Evolutionary conservation across 2,888 invertebrate genomes (phyloP).

Genomic region (Agrochola lota): DNA sequence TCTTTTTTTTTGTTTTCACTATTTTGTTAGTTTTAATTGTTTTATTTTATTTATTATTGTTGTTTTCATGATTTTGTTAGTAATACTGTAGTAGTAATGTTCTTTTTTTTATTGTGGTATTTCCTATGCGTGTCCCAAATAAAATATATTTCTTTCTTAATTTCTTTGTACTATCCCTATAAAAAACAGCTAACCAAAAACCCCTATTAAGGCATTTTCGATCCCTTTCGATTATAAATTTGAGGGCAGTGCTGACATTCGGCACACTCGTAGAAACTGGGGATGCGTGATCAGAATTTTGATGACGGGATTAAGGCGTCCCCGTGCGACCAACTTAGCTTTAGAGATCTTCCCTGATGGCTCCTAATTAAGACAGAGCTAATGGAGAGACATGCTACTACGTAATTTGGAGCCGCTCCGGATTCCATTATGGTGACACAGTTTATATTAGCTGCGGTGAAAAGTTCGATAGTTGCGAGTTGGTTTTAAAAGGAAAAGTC

Average conservation of each 20-base stretch:
- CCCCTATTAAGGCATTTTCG: slow-evolving; percentile 62
- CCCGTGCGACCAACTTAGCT: slow-evolving; percentile 80
- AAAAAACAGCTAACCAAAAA: slow-evolving; percentile 50
- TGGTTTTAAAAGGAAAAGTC: slow-evolving; percentile 33
- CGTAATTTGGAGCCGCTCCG: slow-evolving; percentile 69
- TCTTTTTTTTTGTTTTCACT: too few species aligned
- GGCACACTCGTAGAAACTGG: slow-evolving; percentile 83
- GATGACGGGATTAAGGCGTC: slow-evolving; percentile 82
- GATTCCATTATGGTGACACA: slow-evolving; percentile 68
- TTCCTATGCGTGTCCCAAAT: too few species aligned
- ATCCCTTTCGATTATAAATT: slow-evolving; percentile 78
- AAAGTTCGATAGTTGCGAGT: slow-evolving; percentile 53
- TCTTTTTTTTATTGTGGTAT: too few species aligned
- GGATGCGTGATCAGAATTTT: slow-evolving; percentile 84
- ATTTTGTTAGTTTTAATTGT: too few species aligned
- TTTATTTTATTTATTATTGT: too few species aligned
- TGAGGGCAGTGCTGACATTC: slow-evolving; percentile 82
- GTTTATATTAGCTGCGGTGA: slow-evolving; percentile 61
- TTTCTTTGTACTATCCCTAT: background rate
- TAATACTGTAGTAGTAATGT: too few species aligned
- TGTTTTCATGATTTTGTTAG: too few species aligned
- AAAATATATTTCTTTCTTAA: too few species aligned
- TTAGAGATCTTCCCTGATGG: slow-evolving; percentile 79
- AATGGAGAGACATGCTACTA: slow-evolving; percentile 81
- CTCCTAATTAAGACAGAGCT: slow-evolving; percentile 82